Conservation (phyloP, 2,113 vertebrate genomes). For the Athene noctua region DNA sequence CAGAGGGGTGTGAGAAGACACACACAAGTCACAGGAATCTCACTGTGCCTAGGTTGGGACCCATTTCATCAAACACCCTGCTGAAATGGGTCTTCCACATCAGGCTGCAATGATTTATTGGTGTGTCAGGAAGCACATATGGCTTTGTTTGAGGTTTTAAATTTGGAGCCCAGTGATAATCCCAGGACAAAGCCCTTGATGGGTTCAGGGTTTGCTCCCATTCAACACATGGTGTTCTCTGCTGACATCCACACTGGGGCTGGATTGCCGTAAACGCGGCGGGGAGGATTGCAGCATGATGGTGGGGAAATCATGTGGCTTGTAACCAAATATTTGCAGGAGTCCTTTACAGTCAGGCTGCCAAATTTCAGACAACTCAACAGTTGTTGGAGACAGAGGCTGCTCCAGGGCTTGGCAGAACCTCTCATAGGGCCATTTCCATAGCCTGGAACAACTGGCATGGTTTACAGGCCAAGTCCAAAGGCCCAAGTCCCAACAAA, state of each 20-base stretch:
- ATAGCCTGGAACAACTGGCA: rapidly evolving
- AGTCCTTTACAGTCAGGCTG: background rate
- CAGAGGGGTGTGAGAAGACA: background rate
- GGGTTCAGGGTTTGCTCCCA: background rate
- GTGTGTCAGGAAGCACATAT: rapidly evolving
- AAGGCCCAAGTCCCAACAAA: background rate
- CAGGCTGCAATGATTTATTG: background rate
- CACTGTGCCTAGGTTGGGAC: rapidly evolving
- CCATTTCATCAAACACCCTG: rapidly evolving
- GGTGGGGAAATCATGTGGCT: slow-evolving; percentile 1
- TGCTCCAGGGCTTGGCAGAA: background rate
- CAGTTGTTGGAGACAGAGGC: background rate
- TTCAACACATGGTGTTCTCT: background rate
- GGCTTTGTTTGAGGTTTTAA: background rate
- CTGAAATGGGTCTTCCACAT: background rate
- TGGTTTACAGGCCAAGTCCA: background rate
- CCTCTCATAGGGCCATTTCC: background rate
- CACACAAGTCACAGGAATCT: rapidly evolving
- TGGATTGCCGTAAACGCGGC: rapidly evolving
- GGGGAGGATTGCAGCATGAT: background rate
- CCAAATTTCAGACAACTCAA: rapidly evolving
- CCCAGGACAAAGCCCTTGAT: background rate
- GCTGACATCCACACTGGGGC: rapidly evolving
- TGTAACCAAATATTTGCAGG: slow-evolving; percentile 43
- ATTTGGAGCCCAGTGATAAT: background rate